A percentile compares a stretch with the other conserved stretches of the same genome.
These are phyloP conservation scores for Clarias gariepinus DNA, from an alignment of 2,113 vertebrate species.

Conservation along the genomic window DNA sequence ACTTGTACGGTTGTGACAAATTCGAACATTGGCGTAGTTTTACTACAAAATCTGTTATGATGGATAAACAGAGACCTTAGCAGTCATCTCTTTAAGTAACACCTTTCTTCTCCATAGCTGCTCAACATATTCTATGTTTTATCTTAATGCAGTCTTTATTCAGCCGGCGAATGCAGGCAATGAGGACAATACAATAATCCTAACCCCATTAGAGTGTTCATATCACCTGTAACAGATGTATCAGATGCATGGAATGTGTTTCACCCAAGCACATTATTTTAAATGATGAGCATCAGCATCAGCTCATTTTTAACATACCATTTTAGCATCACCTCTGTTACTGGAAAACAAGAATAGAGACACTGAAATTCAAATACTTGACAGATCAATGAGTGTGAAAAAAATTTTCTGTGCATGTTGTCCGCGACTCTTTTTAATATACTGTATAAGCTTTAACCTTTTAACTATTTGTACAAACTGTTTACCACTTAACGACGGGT, in stretches of 20 bases:
- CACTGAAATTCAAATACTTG: background rate
- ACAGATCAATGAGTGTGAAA: slow-evolving; percentile 65
- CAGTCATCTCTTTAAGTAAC: slow-evolving; percentile 57
- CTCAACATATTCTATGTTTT: slow-evolving; percentile 64
- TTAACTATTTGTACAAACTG: no score
- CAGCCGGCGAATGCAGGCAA: slow-evolving; percentile 67
- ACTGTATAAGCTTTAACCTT: no score
- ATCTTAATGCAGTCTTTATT: slow-evolving; percentile 80
- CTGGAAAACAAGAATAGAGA: background rate
- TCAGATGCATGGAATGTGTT: slow-evolving; percentile 23
- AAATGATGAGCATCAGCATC: slow-evolving; percentile 30
- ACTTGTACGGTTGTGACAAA: background rate
- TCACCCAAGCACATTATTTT: slow-evolving; percentile 8
- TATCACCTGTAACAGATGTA: slow-evolving; percentile 11
- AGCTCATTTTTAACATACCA: slow-evolving; percentile 29
- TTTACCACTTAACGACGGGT: no score
- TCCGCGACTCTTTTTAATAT: slow-evolving; percentile 30
- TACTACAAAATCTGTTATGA: background rate
- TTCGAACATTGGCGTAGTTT: background rate
- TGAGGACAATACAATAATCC: slow-evolving; percentile 76
- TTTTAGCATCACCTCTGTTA: background rate
- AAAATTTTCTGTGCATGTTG: slow-evolving; percentile 62
- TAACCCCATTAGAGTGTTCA: background rate
- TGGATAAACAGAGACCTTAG: slow-evolving; percentile 9
- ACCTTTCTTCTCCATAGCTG: slow-evolving; percentile 65